Evolutionary conservation across 2,113 vertebrate genomes (phyloP), one percentile per base, ranked within the genome.

Genomic region (Microtus ochrogaster): DNA sequence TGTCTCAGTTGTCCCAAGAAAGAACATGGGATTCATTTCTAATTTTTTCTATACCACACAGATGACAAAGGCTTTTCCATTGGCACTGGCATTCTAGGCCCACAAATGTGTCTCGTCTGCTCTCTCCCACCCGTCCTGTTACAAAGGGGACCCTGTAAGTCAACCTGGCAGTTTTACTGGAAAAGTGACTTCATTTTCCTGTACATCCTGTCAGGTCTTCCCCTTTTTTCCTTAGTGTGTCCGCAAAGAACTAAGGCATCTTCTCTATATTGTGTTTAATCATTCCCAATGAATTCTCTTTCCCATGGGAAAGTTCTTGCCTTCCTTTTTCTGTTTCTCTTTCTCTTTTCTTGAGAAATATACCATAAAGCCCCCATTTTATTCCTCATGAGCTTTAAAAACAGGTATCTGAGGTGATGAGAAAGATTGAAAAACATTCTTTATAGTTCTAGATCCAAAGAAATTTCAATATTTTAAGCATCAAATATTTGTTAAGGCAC

Each of bases 401-500:
- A 73, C 47, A 90, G 28, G 63, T 5, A 68, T 49, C 21, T 19
- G 26, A 81, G 61, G 16, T 44, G 58, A 66, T 73, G 24, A 90
- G 90, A 81, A 96, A 91, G 19, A 74, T 1, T 66, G 36, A 9
- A 36, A 44, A 39, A 47, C 41, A 61, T 12, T 47, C 9, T 52
- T 24, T 21, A 14, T 44, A 94, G 82, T 82, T 82, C 58, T 73
- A n/a, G 12, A 82, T 77, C 3, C 10, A 93, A 95, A 41, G 9
- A 3, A 91, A 91, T 95, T 96, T 94, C 28, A 94, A 3, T 81
- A 89, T 86, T 94, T 93, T 83, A 89, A 91, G 61, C 36, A 92
- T n/a, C 19, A 84, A 92, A 30, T 89, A 83, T 87, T 89, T 97
- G 76, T 78, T 58, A 74, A 73, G 52, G 76, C 44, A 22, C 26